Evolutionary conservation across 2,888 invertebrate genomes (phyloP).

Genomic region (Nemotelus nigrinus): DNA sequence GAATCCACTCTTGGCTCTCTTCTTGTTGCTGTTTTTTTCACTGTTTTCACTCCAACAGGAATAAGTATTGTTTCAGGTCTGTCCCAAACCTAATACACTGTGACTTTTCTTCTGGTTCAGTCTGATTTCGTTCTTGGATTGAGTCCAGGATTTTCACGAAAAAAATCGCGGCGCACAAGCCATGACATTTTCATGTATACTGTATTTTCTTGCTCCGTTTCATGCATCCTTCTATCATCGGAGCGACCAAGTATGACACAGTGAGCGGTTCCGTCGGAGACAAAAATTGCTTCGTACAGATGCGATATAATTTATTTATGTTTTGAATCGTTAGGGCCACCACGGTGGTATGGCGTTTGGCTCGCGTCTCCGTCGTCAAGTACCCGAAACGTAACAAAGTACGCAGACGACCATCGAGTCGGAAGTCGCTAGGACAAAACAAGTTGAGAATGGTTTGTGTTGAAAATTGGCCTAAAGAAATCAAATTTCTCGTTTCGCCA

Average conservation of each 20-base stretch:
- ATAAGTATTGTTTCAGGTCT: too few species aligned
- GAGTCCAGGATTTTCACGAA: constrained; percentile 17
- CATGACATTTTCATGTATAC: constrained; percentile 39
- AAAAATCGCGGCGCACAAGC: constrained; percentile 38
- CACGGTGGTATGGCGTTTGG: constrained; percentile 23
- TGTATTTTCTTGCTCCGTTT: constrained; percentile 32
- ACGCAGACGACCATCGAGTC: too few species aligned
- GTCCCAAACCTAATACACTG: too few species aligned
- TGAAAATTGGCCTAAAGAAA: constrained; percentile 42
- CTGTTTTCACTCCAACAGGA: too few species aligned
- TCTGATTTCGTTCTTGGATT: constrained; percentile 15
- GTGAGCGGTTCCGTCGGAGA: constrained; percentile 22
- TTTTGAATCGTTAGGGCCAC: constrained; percentile 5
- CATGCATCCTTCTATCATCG: constrained; percentile 9
- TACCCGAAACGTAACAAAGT: not conserved
- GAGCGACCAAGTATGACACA: constrained; percentile 16
- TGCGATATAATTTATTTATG: constrained; percentile 40
- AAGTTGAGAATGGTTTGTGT: constrained; percentile 8
- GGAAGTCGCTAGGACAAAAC: not conserved
- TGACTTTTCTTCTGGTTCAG: too few species aligned
- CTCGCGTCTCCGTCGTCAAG: constrained; percentile 17
- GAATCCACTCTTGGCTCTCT: too few species aligned
- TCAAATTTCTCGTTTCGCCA: constrained; percentile 38
- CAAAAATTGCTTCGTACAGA: constrained; percentile 31
- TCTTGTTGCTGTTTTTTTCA: too few species aligned